A percentile compares a stretch with the other conserved stretches of the same genome.
Evolutionary conservation across 2,797 vertebrate species (phyloP).

Genomic region (Eurystomus glaucurus): DNA sequence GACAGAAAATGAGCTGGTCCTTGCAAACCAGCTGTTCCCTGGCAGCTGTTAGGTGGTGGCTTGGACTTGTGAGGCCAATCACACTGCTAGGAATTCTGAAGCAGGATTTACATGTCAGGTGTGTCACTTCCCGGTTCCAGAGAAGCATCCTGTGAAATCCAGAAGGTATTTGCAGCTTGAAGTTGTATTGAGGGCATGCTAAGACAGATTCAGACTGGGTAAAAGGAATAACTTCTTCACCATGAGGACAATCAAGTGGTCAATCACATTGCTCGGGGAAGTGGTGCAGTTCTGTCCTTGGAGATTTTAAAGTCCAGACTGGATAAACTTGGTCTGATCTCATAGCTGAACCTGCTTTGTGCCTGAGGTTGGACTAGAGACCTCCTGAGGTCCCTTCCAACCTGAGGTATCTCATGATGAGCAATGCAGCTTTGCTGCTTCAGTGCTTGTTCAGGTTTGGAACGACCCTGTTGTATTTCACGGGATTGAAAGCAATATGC

Average conservation of each 20-base stretch:
- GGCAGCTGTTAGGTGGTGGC: not conserved
- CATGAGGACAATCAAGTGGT: rapidly evolving
- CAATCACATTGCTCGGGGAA: not conserved
- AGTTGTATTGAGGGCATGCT: not conserved
- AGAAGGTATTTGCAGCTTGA: not conserved
- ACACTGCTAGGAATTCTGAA: not conserved
- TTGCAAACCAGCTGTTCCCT: not conserved
- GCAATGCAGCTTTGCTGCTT: not conserved
- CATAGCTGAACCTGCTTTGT: not conserved
- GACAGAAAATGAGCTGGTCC: not conserved
- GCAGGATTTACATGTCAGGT: not conserved
- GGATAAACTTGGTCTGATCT: not conserved
- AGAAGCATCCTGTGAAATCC: not conserved
- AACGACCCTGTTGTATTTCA: rapidly evolving
- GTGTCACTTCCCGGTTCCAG: not conserved
- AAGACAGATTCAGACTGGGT: not conserved
- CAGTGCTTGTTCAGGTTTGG: not conserved
- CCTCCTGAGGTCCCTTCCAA: not conserved
- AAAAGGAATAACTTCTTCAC: not conserved
- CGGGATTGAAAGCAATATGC: not conserved
- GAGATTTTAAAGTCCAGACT: not conserved
- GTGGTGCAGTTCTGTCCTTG: not conserved
- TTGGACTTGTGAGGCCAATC: not conserved
- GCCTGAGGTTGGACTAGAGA: not conserved
- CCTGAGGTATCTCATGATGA: not conserved